phyloP scores from a whole-genome alignment of 1,140 invertebrate species.

The Octopus bimaculoides region DNA sequence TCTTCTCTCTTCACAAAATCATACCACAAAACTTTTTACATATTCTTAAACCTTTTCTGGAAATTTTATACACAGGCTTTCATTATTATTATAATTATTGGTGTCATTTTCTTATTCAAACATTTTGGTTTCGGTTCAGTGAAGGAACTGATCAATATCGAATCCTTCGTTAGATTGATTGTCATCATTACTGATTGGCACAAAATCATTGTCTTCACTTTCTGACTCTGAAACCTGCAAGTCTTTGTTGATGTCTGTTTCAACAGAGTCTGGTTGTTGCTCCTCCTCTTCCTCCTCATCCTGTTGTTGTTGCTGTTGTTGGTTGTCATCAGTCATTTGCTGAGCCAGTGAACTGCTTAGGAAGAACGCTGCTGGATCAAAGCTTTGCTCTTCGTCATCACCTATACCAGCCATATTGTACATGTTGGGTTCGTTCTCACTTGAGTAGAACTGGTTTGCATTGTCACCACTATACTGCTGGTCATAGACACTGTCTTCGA shows the following conservation, averaged over 20 bases:
- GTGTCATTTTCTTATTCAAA: too few species aligned
- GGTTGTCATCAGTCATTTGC: slow-evolving; percentile 25
- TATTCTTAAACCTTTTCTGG: too few species aligned
- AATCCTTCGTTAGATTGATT: slow-evolving; percentile 44
- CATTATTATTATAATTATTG: too few species aligned
- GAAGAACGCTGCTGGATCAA: slow-evolving; percentile 54
- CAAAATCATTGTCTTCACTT: slow-evolving; percentile 56
- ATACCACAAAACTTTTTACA: too few species aligned
- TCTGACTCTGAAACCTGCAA: slow-evolving; percentile 78
- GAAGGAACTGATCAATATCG: slow-evolving; percentile 51
- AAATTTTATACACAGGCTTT: too few species aligned
- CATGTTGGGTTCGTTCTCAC: slow-evolving; percentile 11
- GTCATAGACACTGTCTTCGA: background rate
- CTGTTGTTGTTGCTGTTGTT: slow-evolving; percentile 24
- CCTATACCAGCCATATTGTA: slow-evolving; percentile 9
- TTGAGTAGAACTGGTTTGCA: background rate
- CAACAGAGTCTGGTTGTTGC: slow-evolving; percentile 10
- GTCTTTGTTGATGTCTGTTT: slow-evolving; percentile 58
- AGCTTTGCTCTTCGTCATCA: slow-evolving; percentile 45
- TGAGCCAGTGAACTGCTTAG: slow-evolving; percentile 44
- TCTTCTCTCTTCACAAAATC: too few species aligned
- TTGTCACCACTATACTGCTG: background rate
- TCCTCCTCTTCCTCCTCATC: slow-evolving; percentile 28
- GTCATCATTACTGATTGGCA: slow-evolving; percentile 16
- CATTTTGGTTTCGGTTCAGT: slow-evolving; percentile 8